Evolutionary conservation across 2,888 invertebrate genomes (phyloP), one percentile per base, ranked within the genome.

Genomic region (Nephrotoma flavescens): DNA sequence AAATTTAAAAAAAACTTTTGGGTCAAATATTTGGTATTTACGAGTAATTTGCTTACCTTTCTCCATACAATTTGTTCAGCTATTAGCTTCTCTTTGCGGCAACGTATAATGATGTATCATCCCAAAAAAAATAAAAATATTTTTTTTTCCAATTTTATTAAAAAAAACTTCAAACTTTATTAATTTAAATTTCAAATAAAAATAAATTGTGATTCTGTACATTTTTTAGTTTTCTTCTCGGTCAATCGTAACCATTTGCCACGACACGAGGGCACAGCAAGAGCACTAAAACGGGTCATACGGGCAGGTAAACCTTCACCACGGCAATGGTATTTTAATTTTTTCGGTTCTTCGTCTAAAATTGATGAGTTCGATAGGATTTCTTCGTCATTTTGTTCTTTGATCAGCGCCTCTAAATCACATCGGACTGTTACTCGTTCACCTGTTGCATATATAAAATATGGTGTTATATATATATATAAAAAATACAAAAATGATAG

Each of bases 181-280:
- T 86, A 45, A 31, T 45, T 44, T 44, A 44, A 86, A 86, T 42
- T 85, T 90, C 91, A 92, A 89, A 92, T 91, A 87, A 92, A 92
- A 89, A 90, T 91, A 88, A 92, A 92, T 88, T 92, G 91, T 86
- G 91, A 90, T 87, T 90, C 90, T 89, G 89, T 89, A 89, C 92
- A 92, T 88, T 91, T 92, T 88, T 91, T 91, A 87, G 91, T 91
- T 88, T 91, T 89, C 0, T 91, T 91, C 0, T 93, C 90, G 87
- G 92, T 92, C 87, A 93, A 90, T 86, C 97, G 94, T 85, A 96
- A 92, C 97, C 97, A 97, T 90, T 97, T 96, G 57, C 97, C 97
- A 89, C 96, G 96, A 91, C 97, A 97, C 89, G 96, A 96, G 0
- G 96, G 95, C n/a, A 95, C 95, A 85, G 96, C 95, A 45, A 97